Evolutionary conservation across 1,140 invertebrate species (phyloP), one percentile per base, ranked within the genome.

Genomic region (Eupeodes corollae): DNA sequence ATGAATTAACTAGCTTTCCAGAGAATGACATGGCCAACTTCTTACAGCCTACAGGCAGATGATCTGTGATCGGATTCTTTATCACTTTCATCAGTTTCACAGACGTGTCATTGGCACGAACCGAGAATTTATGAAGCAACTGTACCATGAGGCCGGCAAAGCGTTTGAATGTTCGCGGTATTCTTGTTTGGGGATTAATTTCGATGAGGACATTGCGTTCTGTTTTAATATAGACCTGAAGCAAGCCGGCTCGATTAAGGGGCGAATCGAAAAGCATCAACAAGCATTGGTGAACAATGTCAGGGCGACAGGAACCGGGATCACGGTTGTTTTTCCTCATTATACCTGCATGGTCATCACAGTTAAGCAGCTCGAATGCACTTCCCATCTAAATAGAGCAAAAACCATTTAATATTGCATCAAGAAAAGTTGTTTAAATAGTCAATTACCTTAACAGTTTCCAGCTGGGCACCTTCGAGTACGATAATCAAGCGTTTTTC

Each of bases 71-170:
- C 3, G 97, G 97, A 74, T 99, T 99, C 70, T 95, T 97, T 37
- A 99, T 96, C 6, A 98, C 89, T 77, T 95, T 96, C 40, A 99
- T 68, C 16, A 99, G 67, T 63, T 95, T 97, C 64, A 93, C 83
- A 2, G 86, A 80, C 2, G 83, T 82, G 68, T 97, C 90, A 15
- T 83, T 81, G 38, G 96, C 90, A 60, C 91, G 75, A 18, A 99
- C 89, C 49, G 81, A 83, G 60, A 94, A 86, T 73, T 97, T 97
- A 61, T 97, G 91, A 37, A 99, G 75, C 11, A 99, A 73, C 79
- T 99, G 95, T 37, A 99, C 95, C 84, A 99, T 98, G 14, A 99
- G 71, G 37, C 94, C 95, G 62, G 93, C 91, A 79, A 99, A 99
- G 63, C 96, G 77, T 65, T 98, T 96, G 64, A 95, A 99, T 12